A percentile compares a stretch with the other conserved stretches of the same genome.
Conservation (phyloP, 1,140 invertebrate species). For the Macrobrachium nipponense region DNA sequence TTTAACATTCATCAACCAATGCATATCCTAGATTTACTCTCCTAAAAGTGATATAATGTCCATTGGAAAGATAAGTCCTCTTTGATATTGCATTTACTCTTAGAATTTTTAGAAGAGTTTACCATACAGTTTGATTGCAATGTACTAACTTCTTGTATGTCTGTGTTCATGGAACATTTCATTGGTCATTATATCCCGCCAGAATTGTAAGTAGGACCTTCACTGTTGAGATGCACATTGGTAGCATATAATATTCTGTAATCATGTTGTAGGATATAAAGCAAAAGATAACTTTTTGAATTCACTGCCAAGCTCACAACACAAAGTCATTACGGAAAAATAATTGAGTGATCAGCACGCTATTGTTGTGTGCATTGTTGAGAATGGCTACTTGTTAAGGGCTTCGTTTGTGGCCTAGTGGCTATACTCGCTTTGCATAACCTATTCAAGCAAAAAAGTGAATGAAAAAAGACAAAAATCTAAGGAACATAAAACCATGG, state of each 20-base stretch:
- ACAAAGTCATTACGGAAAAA: conserved; percentile 38
- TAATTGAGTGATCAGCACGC: conserved; percentile 32
- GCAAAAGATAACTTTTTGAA: conserved; percentile 16
- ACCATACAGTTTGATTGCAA: conserved; percentile 45
- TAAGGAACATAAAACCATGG: conserved; percentile 34
- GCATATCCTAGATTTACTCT: conserved; percentile 60
- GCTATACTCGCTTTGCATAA: neutral
- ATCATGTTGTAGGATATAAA: conserved; percentile 31
- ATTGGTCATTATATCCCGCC: conserved; percentile 52
- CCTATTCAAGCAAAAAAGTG: conserved; percentile 1
- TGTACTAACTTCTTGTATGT: conserved; percentile 48
- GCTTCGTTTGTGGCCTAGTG: neutral
- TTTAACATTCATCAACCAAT: conserved; percentile 55
- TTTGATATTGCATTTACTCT: conserved; percentile 57
- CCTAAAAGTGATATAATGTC: conserved; percentile 52
- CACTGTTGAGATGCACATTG: conserved; percentile 53
- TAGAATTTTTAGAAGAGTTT: conserved; percentile 42
- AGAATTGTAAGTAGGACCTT: conserved; percentile 51
- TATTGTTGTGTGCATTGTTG: conserved; percentile 27
- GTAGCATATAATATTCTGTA: conserved; percentile 33
- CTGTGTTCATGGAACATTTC: conserved; percentile 36
- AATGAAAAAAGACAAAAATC: neutral
- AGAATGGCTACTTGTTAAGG: conserved; percentile 18
- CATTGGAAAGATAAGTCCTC: conserved; percentile 44
- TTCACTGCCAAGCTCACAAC: conserved; percentile 48